Conservation (phyloP, 2,113 vertebrate genomes). For the Oreochromis aureus region DNA sequence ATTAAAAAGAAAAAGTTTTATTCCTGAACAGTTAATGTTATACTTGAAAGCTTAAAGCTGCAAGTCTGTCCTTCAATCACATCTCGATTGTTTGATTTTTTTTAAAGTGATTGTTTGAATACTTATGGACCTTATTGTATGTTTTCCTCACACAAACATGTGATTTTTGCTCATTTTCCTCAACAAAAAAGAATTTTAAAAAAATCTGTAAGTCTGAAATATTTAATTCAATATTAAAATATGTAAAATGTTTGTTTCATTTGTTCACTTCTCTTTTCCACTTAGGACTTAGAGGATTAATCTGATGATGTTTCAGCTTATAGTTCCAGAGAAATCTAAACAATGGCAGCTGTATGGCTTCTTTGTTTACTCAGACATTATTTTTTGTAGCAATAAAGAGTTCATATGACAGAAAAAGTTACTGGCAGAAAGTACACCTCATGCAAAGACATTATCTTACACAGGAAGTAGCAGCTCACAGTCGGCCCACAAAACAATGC, state of each 20-base stretch:
- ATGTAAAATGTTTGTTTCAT: neutral
- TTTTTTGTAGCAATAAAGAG: neutral
- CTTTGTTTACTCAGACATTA: neutral
- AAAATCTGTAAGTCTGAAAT: neutral
- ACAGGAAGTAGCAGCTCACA: neutral
- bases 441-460: neutral
- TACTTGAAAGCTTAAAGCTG: neutral
- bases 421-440: neutral
- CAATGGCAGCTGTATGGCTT: neutral
- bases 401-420: neutral
- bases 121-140: neutral
- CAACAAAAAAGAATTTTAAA: neutral
- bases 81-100: neutral
- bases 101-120: fast-evolving
- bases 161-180: neutral
- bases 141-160: neutral
- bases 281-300: neutral
- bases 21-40: neutral
- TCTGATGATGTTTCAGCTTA: neutral
- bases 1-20: neutral
- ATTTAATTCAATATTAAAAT: neutral
- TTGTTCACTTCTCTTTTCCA: neutral
- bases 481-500: neutral
- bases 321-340: neutral
- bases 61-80: neutral